These are phyloP conservation scores for Drosophila antonietae DNA, from an alignment of 2,888 invertebrate genomes.

Conservation along the genomic window DNA sequence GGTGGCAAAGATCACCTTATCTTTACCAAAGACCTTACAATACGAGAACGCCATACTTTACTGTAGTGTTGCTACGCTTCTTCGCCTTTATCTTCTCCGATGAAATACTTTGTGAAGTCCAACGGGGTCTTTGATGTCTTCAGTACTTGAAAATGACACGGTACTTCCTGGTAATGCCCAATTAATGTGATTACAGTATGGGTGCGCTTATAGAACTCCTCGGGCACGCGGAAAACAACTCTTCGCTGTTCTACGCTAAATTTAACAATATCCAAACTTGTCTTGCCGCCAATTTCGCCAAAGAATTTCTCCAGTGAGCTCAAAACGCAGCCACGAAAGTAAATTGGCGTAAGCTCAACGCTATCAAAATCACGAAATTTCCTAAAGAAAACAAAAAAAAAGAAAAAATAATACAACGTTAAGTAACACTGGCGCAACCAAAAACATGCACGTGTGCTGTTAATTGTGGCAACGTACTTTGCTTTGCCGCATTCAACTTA, in stretches of 20 bases:
- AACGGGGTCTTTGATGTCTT: conserved; percentile 84
- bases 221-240: conserved; percentile 86
- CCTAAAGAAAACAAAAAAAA: conserved; percentile 74
- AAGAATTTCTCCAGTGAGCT: conserved; percentile 86
- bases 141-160: conserved; percentile 86
- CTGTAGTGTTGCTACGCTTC: background rate
- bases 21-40: conserved; percentile 88
- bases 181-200: conserved; percentile 87
- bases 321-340: conserved; percentile 87
- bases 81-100: conserved; percentile 22
- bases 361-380: conserved; percentile 84
- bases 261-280: conserved; percentile 87
- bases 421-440: conserved; percentile 12
- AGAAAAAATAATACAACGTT: background rate
- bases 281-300: conserved; percentile 86
- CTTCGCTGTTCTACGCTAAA: conserved; percentile 85
- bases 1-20: conserved; percentile 92
- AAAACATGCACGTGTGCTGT: conserved; percentile 58
- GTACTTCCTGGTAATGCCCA: conserved; percentile 84
- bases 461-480: background rate
- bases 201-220: conserved; percentile 86
- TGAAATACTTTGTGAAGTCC: conserved; percentile 44
- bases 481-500: conserved; percentile 82
- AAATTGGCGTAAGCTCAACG: conserved; percentile 85
- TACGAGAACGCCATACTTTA: conserved; percentile 68